These are phyloP conservation scores for Pungitius pungitius DNA, from an alignment of 2,113 vertebrate species.

Conservation along the genomic window DNA sequence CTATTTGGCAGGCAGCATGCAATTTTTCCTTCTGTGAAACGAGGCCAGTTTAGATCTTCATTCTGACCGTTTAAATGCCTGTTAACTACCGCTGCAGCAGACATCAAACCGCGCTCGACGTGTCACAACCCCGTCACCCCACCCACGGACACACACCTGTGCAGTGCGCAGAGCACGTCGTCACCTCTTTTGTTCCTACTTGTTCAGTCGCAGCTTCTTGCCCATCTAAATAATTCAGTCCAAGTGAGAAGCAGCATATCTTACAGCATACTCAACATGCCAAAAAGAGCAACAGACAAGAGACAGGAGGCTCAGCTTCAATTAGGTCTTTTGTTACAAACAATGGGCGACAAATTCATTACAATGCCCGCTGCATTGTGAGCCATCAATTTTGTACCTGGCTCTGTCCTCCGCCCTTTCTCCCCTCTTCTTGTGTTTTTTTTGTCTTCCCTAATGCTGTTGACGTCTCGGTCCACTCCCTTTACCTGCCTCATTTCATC, in stretches of 20 bases:
- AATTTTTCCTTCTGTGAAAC: background rate
- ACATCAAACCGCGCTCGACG: slow-evolving; percentile 10
- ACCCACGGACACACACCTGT: slow-evolving; percentile 36
- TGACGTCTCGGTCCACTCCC: slow-evolving; percentile 66
- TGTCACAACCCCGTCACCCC: background rate
- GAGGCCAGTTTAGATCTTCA: slow-evolving; percentile 3
- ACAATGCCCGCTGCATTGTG: slow-evolving; percentile 75
- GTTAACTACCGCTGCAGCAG: background rate
- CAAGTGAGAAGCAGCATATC: slow-evolving; percentile 86
- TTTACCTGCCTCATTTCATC: slow-evolving; percentile 76
- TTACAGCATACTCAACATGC: slow-evolving; percentile 91
- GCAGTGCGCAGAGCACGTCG: slow-evolving; percentile 8
- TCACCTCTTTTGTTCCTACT: slow-evolving; percentile 51
- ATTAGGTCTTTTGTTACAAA: slow-evolving; percentile 90
- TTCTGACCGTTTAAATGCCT: background rate
- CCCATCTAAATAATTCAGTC: slow-evolving; percentile 89
- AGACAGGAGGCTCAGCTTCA: slow-evolving; percentile 86
- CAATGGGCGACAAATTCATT: slow-evolving; percentile 88
- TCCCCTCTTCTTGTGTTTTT: slow-evolving; percentile 38
- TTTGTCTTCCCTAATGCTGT: slow-evolving; percentile 55
- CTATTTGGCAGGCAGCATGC: background rate
- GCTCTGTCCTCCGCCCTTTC: slow-evolving; percentile 55
- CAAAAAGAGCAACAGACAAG: slow-evolving; percentile 84
- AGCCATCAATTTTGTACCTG: slow-evolving; percentile 80
- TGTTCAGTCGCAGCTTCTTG: slow-evolving; percentile 71